These are phyloP conservation scores for Periophthalmodon schlosseri DNA, from an alignment of 2,113 vertebrate species.

Conservation along the genomic window DNA sequence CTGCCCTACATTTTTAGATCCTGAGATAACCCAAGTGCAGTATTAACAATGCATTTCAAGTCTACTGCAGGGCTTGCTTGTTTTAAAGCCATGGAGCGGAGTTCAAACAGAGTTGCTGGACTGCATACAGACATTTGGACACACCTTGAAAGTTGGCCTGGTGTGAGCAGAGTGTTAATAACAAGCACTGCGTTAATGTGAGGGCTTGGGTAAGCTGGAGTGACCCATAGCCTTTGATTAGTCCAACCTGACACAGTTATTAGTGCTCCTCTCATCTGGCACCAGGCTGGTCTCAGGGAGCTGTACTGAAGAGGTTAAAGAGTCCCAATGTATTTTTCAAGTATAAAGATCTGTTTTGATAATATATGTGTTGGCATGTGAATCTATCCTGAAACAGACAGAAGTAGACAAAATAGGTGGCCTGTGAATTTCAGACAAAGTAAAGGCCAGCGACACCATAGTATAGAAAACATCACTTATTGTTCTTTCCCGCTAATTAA, in stretches of 20 bases:
- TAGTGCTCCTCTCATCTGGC: constrained; percentile 52
- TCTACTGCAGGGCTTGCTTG: constrained; percentile 38
- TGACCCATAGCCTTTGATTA: constrained; percentile 66
- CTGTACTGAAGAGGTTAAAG: constrained; percentile 9
- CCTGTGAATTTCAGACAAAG: not conserved
- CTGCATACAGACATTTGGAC: not conserved
- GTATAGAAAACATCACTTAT: not conserved
- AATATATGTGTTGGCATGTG: not conserved
- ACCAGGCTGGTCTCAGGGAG: constrained; percentile 22
- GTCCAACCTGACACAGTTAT: constrained; percentile 58
- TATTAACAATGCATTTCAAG: constrained; percentile 15
- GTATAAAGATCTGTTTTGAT: not conserved
- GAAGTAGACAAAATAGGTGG: not conserved
- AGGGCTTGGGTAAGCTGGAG: constrained; percentile 44
- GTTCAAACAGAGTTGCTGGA: constrained; percentile 47
- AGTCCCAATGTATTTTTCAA: constrained; percentile 22
- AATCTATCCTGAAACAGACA: not conserved
- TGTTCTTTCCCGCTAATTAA: not conserved
- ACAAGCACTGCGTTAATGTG: constrained; percentile 68
- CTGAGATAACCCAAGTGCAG: constrained; percentile 28
- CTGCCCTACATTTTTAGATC: constrained; percentile 25
- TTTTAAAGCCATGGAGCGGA: constrained; percentile 23
- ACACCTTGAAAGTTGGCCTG: constrained; percentile 6
- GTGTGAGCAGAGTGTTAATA: constrained; percentile 53
- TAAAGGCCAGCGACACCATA: not conserved